Conservation (phyloP, 2,113 vertebrate species). For the Choloepus hoffmanni region DNA sequence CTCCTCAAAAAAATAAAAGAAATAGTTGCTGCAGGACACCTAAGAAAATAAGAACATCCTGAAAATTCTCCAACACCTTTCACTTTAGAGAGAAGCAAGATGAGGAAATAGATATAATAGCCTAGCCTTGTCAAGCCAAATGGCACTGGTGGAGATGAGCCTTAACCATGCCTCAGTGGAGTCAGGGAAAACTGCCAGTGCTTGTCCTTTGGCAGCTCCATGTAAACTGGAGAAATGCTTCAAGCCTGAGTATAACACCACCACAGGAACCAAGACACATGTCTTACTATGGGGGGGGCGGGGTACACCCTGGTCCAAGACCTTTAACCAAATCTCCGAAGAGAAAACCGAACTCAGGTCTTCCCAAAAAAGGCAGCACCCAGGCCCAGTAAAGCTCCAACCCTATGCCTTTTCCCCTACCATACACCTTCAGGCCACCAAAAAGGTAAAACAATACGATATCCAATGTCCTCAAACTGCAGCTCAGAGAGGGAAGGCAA, state of each 20-base stretch:
- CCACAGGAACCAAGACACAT: not conserved
- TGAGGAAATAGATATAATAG: not conserved
- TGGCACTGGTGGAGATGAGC: not conserved
- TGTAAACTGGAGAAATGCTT: not conserved
- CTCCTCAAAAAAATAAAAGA: not conserved
- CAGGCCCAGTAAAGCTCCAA: not conserved
- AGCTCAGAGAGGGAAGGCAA: not conserved
- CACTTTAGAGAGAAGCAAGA: slow-evolving; percentile 33
- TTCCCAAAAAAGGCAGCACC: not conserved
- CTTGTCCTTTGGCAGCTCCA: not conserved
- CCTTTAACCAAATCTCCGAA: not conserved
- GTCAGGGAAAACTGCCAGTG: not conserved
- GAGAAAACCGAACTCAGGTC: not conserved
- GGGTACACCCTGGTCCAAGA: not conserved
- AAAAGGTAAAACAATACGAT: not conserved
- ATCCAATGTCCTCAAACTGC: not conserved
- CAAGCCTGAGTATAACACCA: not conserved
- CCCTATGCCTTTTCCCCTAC: not conserved
- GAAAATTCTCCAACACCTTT: not conserved
- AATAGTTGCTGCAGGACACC: not conserved
- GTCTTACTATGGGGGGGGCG: not conserved
- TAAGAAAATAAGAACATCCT: not conserved
- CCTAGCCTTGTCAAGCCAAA: slow-evolving; percentile 13
- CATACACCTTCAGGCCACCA: not conserved
- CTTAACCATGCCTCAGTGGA: not conserved